Conservation (phyloP, 2,113 vertebrate species). For the Ia io region DNA sequence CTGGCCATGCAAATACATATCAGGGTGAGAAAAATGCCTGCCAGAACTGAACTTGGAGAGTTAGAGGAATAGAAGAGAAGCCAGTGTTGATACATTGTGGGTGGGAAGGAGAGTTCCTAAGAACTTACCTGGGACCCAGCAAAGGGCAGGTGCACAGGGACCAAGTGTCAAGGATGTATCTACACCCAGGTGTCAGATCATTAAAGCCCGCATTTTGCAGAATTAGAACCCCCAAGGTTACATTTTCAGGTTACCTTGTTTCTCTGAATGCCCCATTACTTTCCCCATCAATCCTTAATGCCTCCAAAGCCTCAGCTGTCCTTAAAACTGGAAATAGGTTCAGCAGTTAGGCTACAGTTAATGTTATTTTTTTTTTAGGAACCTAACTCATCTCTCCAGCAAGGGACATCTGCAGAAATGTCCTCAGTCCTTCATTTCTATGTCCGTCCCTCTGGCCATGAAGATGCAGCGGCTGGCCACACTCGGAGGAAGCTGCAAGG, state of each 20-base stretch:
- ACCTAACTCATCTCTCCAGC: not conserved
- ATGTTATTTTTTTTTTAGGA: slow-evolving; percentile 12
- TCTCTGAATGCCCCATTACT: not conserved
- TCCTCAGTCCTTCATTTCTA: slow-evolving; percentile 83
- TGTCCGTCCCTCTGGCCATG: slow-evolving; percentile 80
- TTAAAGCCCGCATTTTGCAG: not conserved
- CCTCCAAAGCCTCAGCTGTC: not conserved
- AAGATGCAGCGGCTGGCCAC: slow-evolving; percentile 71
- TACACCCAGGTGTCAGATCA: not conserved
- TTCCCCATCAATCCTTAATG: not conserved
- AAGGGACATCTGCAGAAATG: slow-evolving; percentile 36
- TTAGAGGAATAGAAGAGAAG: not conserved
- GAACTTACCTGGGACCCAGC: not conserved
- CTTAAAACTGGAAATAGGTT: not conserved
- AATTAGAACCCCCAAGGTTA: not conserved
- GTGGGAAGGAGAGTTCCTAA: not conserved
- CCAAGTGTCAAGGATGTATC: not conserved
- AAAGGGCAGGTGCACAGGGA: not conserved
- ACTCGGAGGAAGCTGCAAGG: slow-evolving; percentile 77
- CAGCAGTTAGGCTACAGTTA: not conserved
- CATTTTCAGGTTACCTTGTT: not conserved
- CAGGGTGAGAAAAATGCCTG: not conserved
- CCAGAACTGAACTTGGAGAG: not conserved
- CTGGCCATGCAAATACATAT: not conserved
- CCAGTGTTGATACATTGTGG: not conserved